Evolutionary conservation across 2,888 invertebrate genomes (phyloP).

Genomic region (Meloe dianella): DNA sequence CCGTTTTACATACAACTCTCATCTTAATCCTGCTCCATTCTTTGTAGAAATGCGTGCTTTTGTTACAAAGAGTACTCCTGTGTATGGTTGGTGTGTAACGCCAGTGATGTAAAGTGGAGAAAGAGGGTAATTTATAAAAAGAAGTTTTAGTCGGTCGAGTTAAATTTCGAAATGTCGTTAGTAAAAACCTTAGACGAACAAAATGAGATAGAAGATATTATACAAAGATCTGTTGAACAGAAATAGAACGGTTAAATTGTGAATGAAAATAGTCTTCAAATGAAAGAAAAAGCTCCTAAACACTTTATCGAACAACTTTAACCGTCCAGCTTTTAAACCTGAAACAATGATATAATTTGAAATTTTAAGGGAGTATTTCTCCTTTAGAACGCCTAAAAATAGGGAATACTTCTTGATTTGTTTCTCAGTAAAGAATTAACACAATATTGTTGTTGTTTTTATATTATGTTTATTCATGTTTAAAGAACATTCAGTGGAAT

Average conservation of each 20-base stretch:
- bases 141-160: conserved; percentile 23
- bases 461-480: too few relatives aligned
- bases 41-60: conserved; percentile 20
- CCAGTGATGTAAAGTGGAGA: not conserved
- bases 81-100: not conserved
- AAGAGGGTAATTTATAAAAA: conserved; percentile 3
- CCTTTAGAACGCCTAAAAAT: too few relatives aligned
- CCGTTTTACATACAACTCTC: not conserved
- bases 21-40: conserved; percentile 25
- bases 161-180: conserved; percentile 27
- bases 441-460: too few relatives aligned
- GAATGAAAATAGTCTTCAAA: conserved; percentile 14
- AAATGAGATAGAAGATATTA: conserved; percentile 2
- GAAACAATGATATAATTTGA: conserved; percentile 24
- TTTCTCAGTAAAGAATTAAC: too few relatives aligned
- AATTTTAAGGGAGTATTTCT: too few relatives aligned
- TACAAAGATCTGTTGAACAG: not conserved
- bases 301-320: conserved; percentile 21
- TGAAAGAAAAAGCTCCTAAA: conserved; percentile 27
- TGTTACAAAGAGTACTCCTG: conserved; percentile 14
- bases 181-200: conserved; percentile 7
- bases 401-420: too few relatives aligned
- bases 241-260: conserved; percentile 16
- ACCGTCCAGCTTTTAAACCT: conserved; percentile 25
- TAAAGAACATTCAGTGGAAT: too few relatives aligned